Evolutionary conservation across 2,113 vertebrate species (phyloP).

Genomic region (Pampusana beccarii): DNA sequence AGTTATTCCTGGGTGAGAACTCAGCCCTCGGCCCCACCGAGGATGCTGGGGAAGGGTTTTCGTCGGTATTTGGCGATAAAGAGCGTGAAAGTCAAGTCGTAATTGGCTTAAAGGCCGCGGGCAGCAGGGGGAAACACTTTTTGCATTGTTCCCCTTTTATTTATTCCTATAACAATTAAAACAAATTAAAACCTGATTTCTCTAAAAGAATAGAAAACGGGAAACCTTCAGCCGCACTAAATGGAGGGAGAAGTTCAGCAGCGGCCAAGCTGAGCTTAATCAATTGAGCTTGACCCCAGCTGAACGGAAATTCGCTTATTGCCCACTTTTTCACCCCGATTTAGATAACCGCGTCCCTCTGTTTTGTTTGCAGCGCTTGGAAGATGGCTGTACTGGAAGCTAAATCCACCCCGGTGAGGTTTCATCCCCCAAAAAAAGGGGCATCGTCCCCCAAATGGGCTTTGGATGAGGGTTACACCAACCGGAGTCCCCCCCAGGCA

Average conservation of each 20-base stretch:
- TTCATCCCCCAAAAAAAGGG: neutral
- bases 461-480: neutral
- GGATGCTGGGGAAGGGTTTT: neutral
- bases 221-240: neutral
- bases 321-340: rapidly evolving
- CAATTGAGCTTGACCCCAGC: neutral
- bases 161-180: neutral
- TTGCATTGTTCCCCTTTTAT: neutral
- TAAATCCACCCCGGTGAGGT: constrained; percentile 86
- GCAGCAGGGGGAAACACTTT: neutral
- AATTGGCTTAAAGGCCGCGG: neutral
- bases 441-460: rapidly evolving
- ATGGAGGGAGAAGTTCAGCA: rapidly evolving
- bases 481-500: neutral
- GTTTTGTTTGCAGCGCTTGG: constrained; percentile 84
- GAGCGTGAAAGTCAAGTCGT: rapidly evolving
- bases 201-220: neutral
- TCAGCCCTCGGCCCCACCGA: neutral
- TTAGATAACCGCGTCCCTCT: neutral
- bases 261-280: neutral
- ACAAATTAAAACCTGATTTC: neutral
- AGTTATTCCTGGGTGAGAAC: neutral
- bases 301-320: neutral
- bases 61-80: rapidly evolving
- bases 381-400: constrained; percentile 89